Conservation (phyloP, 2,113 vertebrate species). For the Dicaeum eximium region DNA sequence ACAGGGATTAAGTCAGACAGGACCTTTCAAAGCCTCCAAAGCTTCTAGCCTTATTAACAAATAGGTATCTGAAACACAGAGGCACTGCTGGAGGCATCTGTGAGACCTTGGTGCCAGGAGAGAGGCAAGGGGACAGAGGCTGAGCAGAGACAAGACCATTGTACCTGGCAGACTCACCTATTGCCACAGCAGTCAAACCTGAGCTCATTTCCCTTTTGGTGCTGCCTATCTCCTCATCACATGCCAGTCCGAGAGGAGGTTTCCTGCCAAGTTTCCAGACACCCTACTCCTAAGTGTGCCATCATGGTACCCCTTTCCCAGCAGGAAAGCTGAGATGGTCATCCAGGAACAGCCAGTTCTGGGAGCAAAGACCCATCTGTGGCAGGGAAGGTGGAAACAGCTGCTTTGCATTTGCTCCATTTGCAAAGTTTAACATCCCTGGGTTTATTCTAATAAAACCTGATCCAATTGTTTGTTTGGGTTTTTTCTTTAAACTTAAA, state of each 20-base stretch:
- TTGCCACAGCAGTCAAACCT: not conserved
- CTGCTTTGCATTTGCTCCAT: not conserved
- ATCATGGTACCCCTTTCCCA: accelerated
- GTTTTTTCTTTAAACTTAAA: not conserved
- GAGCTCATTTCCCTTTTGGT: not conserved
- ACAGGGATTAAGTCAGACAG: conserved; percentile 41
- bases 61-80: conserved; percentile 21
- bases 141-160: not conserved
- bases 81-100: not conserved
- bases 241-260: not conserved
- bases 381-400: not conserved
- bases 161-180: not conserved
- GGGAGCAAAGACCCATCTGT: not conserved
- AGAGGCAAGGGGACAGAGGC: not conserved
- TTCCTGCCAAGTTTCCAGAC: not conserved
- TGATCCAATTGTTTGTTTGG: not conserved
- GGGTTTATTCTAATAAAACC: not conserved
- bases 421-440: not conserved
- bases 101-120: not conserved
- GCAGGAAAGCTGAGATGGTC: not conserved
- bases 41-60: conserved; percentile 36
- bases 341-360: not conserved
- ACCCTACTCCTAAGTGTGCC: not conserved
- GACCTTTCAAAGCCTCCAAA: conserved; percentile 56
- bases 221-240: not conserved